Conservation (phyloP, 2,888 invertebrate species). For the Caenorhabditis macrosperma region DNA sequence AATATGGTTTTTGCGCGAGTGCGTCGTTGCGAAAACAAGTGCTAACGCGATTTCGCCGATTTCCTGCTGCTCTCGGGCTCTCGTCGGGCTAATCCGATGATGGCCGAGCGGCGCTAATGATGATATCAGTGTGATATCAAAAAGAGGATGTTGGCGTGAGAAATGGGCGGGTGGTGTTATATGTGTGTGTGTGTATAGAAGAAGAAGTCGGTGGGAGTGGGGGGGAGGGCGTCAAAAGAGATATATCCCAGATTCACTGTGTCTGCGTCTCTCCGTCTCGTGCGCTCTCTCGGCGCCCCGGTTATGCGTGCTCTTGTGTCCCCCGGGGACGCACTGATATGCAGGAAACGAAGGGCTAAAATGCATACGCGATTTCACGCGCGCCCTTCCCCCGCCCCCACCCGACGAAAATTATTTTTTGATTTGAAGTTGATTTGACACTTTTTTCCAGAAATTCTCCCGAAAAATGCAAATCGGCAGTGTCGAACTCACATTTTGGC, state of each 20-base stretch:
- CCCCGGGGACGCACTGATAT: slow-evolving; percentile 5
- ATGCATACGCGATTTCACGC: neutral
- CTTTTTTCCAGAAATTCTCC: neutral
- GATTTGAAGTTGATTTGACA: neutral
- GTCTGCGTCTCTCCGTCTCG: neutral
- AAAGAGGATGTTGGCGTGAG: too few species aligned
- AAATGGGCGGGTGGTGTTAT: too few species aligned
- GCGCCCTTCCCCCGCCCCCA: neutral
- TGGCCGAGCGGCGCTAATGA: too few species aligned
- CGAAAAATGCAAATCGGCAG: neutral
- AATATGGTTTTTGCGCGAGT: slow-evolving; percentile 27
- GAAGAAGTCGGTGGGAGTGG: neutral
- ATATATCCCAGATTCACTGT: neutral
- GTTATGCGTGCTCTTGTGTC: neutral
- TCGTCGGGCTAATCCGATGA: neutral
- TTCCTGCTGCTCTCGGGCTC: neutral
- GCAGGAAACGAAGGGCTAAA: neutral
- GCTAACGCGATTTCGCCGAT: neutral
- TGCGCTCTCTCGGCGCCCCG: neutral
- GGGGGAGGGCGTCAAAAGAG: neutral
- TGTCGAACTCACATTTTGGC: slow-evolving; percentile 1
- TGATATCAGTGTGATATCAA: neutral
- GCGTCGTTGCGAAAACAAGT: neutral
- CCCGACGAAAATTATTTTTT: neutral
- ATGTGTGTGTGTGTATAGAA: too few species aligned